phyloP scores from a whole-genome alignment of 2,797 vertebrate genomes.

The Luscinia luscinia region DNA sequence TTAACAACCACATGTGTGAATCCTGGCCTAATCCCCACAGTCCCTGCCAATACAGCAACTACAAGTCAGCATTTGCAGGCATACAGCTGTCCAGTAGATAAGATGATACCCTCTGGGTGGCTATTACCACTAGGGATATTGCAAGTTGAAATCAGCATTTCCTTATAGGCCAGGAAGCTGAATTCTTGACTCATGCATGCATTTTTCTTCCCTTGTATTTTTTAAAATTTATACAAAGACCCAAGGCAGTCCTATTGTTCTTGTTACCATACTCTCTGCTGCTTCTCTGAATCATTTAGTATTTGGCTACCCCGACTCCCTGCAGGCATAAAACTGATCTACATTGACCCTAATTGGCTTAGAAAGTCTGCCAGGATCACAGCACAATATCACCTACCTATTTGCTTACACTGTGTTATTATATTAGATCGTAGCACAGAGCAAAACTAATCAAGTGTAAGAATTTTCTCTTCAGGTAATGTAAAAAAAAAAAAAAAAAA shows the following conservation, averaged over 20 bases:
- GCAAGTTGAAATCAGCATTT: neutral
- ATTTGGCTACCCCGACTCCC: neutral
- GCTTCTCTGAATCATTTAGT: neutral
- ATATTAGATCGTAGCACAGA: neutral
- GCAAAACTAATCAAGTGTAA: neutral
- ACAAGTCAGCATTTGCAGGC: neutral
- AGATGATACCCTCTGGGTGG: neutral
- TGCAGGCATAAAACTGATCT: neutral
- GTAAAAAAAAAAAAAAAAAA: neutral
- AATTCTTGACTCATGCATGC: neutral
- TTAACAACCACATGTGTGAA: neutral
- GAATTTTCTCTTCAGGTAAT: neutral
- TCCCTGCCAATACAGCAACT: neutral
- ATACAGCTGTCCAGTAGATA: neutral
- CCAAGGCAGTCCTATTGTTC: neutral
- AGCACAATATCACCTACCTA: neutral
- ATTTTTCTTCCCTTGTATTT: neutral
- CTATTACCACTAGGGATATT: neutral
- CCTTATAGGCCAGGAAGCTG: neutral
- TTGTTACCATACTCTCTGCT: neutral
- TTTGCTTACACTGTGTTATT: neutral
- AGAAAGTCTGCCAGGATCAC: slow-evolving; percentile 17
- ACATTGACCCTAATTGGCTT: slow-evolving; percentile 22
- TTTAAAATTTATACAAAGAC: slow-evolving; percentile 11
- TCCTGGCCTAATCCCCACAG: neutral